Evolutionary conservation across 2,113 vertebrate species (phyloP).

Genomic region (Lathamus discolor): DNA sequence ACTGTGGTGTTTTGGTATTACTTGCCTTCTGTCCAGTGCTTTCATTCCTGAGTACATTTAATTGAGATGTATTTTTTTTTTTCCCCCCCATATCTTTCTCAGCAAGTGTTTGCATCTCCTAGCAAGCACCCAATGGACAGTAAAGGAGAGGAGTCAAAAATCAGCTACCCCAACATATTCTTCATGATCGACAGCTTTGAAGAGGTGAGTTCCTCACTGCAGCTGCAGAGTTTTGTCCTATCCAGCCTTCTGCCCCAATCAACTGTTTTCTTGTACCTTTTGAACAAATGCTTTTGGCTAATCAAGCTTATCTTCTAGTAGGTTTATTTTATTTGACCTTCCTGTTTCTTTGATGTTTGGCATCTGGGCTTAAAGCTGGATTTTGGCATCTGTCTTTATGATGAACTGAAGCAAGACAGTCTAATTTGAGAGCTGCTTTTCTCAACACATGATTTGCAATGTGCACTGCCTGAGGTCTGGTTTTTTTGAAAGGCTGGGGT

Average conservation of each 20-base stretch:
- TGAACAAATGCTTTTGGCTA: neutral
- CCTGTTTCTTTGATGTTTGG: neutral
- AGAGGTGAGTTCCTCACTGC: constrained; percentile 79
- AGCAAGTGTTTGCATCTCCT: constrained; percentile 98
- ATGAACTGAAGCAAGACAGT: neutral
- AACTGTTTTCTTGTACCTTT: neutral
- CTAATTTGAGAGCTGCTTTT: neutral
- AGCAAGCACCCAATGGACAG: constrained; percentile 99
- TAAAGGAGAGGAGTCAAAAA: constrained; percentile 98
- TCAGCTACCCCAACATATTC: constrained; percentile 99
- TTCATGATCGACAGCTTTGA: constrained; percentile 99
- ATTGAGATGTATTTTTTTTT: neutral
- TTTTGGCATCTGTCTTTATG: neutral
- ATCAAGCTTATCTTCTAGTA: neutral
- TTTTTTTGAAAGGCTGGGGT: neutral
- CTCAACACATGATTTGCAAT: neutral
- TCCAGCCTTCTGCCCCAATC: neutral
- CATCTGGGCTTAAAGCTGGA: neutral
- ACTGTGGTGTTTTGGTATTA: neutral
- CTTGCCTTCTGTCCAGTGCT: neutral
- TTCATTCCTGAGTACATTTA: neutral
- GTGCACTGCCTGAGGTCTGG: neutral
- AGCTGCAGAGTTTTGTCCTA: neutral
- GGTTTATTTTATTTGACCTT: neutral
- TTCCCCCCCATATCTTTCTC: neutral